Evolutionary conservation across 2,797 vertebrate species (phyloP).

Genomic region (Manis pentadactyla): DNA sequence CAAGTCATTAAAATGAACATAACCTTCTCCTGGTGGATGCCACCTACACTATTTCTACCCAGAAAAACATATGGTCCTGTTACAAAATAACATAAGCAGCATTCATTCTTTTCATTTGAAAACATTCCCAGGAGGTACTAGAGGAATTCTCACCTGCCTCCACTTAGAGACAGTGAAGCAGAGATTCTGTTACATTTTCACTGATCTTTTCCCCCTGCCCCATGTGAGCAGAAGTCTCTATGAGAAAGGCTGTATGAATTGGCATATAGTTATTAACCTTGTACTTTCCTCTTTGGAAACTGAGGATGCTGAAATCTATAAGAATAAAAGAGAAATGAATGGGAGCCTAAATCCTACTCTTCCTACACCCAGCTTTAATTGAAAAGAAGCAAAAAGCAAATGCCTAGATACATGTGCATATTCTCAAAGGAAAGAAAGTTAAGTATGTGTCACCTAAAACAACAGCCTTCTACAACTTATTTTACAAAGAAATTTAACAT

Average conservation of each 20-base stretch:
- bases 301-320: not conserved
- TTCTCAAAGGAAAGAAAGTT: not conserved
- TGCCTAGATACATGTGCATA: not conserved
- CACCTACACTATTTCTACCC: conserved; percentile 10
- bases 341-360: not conserved
- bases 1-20: conserved; percentile 39
- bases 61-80: conserved; percentile 6
- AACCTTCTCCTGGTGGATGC: not conserved
- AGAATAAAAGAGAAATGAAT: not conserved
- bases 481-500: conserved; percentile 14
- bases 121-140: not conserved
- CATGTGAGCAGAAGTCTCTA: not conserved
- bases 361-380: not conserved
- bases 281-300: conserved; percentile 27
- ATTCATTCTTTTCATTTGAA: conserved; percentile 50
- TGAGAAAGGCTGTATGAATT: not conserved
- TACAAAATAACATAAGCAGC: not conserved
- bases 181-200: not conserved
- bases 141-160: not conserved
- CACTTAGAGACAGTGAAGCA: not conserved
- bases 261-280: not conserved
- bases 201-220: not conserved
- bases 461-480: not conserved
- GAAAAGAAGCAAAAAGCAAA: conserved; percentile 7
- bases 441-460: not conserved